These are phyloP conservation scores for Lissocephala sabroskyi DNA, from an alignment of 2,888 invertebrate genomes.

Conservation along the genomic window DNA sequence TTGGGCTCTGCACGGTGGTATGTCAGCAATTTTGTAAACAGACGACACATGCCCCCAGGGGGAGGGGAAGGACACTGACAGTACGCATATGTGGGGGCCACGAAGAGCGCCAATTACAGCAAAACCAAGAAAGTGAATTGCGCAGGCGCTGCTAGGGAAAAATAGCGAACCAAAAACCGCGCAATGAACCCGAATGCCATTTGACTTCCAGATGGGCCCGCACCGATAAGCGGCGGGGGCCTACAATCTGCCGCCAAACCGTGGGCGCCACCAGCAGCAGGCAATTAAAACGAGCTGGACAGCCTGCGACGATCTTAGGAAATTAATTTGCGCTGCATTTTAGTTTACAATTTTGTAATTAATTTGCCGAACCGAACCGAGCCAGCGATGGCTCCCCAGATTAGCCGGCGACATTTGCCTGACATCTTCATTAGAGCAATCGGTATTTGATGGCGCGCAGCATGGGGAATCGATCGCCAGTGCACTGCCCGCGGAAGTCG, in stretches of 20 bases:
- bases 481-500: conserved; percentile 87
- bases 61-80: conserved; percentile 3
- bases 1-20: conserved; percentile 54
- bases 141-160: conserved; percentile 22
- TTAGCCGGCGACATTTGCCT: conserved; percentile 2
- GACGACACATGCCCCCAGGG: conserved; percentile 23
- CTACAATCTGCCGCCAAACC: conserved; percentile 17
- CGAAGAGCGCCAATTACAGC: conserved; percentile 62
- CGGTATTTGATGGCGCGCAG: conserved; percentile 82
- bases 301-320: conserved; percentile 21
- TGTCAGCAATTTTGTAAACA: conserved; percentile 48
- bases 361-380: conserved; percentile 42
- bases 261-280: conserved; percentile 61
- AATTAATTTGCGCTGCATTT: conserved; percentile 61
- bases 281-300: conserved; percentile 48
- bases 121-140: conserved; percentile 17
- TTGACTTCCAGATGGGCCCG: conserved; percentile 47
- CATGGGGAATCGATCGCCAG: conserved; percentile 85
- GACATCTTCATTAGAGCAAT: conserved; percentile 57
- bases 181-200: conserved; percentile 38
- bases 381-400: not conserved
- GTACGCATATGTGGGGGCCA: conserved; percentile 35
- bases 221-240: conserved; percentile 42
- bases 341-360: conserved; percentile 63
- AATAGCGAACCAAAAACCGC: conserved; percentile 14